Percentiles rank a stretch among this genome's conserved stretches.
Evolutionary conservation across 2,797 vertebrate species (phyloP).

Genomic region (Arctocebus calabarensis): DNA sequence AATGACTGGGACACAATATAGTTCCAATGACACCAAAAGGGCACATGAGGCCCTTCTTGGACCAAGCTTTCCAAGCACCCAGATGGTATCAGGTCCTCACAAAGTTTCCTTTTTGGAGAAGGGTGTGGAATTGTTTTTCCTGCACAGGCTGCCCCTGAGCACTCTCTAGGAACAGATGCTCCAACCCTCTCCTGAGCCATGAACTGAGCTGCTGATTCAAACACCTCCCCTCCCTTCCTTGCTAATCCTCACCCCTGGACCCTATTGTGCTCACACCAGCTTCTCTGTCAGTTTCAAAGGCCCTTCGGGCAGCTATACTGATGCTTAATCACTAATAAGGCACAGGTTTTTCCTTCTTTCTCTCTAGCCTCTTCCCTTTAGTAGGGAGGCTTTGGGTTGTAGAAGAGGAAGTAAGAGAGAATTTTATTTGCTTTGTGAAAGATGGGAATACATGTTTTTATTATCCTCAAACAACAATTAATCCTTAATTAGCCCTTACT

Average conservation of each 20-base stretch:
- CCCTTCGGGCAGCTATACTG: not conserved
- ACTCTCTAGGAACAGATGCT: slow-evolving; percentile 57
- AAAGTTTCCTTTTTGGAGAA: not conserved
- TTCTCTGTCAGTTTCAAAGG: not conserved
- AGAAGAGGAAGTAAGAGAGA: slow-evolving; percentile 37
- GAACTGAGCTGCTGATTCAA: slow-evolving; percentile 27
- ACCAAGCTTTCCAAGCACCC: not conserved
- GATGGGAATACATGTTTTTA: not conserved
- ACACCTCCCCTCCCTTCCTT: not conserved
- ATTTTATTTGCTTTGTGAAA: not conserved
- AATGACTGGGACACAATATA: not conserved
- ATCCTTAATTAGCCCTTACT: not conserved
- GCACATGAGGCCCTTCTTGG: not conserved
- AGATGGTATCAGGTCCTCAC: not conserved
- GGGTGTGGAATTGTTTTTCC: not conserved
- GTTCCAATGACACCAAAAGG: not conserved
- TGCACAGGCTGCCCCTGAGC: not conserved
- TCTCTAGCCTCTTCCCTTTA: not conserved
- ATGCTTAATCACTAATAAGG: slow-evolving; percentile 12
- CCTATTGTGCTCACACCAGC: slow-evolving; percentile 38
- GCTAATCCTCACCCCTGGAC: not conserved
- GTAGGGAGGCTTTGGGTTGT: not conserved
- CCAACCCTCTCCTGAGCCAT: slow-evolving; percentile 55
- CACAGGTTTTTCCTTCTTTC: not conserved
- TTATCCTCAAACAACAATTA: slow-evolving; percentile 9